A percentile compares a stretch with the other conserved stretches of the same genome.
Conservation (phyloP, 2,888 invertebrate species). For the Morinoia aosen region DNA sequence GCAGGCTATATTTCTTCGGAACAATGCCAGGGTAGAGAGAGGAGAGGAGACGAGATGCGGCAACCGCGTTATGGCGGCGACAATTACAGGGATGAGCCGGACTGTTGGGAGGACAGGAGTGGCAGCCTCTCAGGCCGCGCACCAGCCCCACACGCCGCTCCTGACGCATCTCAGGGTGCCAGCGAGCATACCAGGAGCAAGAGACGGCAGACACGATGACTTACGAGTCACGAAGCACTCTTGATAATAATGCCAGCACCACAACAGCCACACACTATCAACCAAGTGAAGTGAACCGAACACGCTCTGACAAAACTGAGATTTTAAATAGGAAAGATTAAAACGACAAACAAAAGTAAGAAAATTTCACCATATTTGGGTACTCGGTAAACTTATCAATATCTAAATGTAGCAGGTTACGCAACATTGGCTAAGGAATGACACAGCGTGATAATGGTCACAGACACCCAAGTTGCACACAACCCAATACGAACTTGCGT, state of each 20-base stretch:
- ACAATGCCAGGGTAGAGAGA: background rate
- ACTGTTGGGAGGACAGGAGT: background rate
- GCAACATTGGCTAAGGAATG: no score
- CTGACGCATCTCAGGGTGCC: slow-evolving; percentile 34
- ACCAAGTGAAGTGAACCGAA: background rate
- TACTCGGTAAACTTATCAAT: background rate
- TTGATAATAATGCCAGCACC: background rate
- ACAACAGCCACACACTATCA: background rate
- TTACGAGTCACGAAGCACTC: background rate
- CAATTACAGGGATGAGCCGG: background rate
- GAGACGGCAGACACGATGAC: background rate
- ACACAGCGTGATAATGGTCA: background rate
- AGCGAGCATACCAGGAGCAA: slow-evolving; percentile 31
- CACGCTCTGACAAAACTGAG: background rate
- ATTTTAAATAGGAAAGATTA: background rate
- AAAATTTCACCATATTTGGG: background rate
- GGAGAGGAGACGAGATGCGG: background rate
- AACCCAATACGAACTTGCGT: background rate
- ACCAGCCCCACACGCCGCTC: background rate
- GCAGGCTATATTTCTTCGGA: background rate
- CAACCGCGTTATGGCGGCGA: background rate
- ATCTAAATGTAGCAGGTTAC: background rate
- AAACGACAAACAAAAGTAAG: background rate
- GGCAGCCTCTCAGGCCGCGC: background rate
- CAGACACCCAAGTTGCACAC: background rate